These are phyloP conservation scores for Nowickia ferox DNA, from an alignment of 2,888 invertebrate species.

Conservation along the genomic window DNA sequence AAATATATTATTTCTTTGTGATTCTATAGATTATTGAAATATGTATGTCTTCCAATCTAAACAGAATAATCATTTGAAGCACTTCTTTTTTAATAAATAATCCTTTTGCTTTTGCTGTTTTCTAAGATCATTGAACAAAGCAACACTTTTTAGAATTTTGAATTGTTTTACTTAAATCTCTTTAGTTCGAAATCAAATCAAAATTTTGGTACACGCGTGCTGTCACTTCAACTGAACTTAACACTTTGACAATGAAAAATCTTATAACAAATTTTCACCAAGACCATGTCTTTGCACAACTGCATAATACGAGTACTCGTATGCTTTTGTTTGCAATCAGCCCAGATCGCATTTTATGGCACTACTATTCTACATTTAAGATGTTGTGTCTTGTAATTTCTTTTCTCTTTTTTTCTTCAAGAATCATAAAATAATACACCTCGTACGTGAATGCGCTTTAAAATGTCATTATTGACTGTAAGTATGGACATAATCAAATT, in stretches of 20 bases:
- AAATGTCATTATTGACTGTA: constrained; percentile 59
- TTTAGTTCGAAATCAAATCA: constrained; percentile 31
- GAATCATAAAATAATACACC: constrained; percentile 57
- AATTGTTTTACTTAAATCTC: not conserved
- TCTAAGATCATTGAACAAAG: not conserved
- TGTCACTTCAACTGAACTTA: constrained; percentile 62
- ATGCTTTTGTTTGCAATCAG: constrained; percentile 12
- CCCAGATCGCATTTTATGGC: not conserved
- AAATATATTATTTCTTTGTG: no score
- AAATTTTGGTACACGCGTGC: constrained; percentile 40
- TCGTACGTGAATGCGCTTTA: constrained; percentile 65
- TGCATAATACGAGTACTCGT: no score
- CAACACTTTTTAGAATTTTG: not conserved
- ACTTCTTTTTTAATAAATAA: no score
- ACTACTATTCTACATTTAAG: constrained; percentile 28
- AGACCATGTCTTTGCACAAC: constrained; percentile 28
- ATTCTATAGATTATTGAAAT: no score
- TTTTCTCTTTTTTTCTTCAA: constrained; percentile 4
- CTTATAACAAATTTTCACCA: constrained; percentile 50
- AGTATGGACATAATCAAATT: constrained; percentile 65
- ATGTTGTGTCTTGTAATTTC: constrained; percentile 24
- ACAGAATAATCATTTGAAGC: no score
- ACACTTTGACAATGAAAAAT: constrained; percentile 67
- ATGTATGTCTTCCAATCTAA: no score
- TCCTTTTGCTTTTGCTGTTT: no score